Evolutionary conservation across 2,797 vertebrate genomes (phyloP), one percentile per base, ranked within the genome.

Genomic region (Falco berigora): DNA sequence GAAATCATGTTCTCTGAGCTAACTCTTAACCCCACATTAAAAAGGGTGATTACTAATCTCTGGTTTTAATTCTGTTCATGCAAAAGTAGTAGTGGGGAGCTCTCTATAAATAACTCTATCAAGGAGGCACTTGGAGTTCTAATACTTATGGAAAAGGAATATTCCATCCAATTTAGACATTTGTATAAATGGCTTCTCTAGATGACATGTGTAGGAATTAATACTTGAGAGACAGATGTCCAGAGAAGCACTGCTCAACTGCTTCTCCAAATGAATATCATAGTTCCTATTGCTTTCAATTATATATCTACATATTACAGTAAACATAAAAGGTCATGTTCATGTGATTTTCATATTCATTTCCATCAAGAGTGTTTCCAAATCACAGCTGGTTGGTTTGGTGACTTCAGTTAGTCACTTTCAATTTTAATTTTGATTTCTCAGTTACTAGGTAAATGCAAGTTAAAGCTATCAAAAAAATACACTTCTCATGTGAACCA

Each of bases 211-310:
- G 68, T 64, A 86, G 46, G 62, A 95, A 89, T 90, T 80, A 62
- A 84, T 96, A 72, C 64, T 94, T 91, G 92, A 96, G 91, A 95
- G 46, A 90, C 95, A 96, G 89, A 89, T 96, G 91, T 92, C 95
- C 87, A 91, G 58, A 97, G 78, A 79, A 96, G 49, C 38, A 75
- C 80, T 64, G 71, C 32, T 95, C 53, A 82, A 64, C 44, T 86
- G 56, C 78, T 93, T 87, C 44, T 25, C 63, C 30, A 89, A 77
- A 79, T 32, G n/a, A 83, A 67, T 15, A 34, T 11, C 38, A 61
- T 0, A 69, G 46, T 40, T 83, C 87, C 88, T 84, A 77, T 44
- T 85, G 69, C 66, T 81, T 88, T 93, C 63, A 93, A 55, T 83
- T 50, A 17, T 8, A 5, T 15, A 21, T 34, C 16, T 71, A 58